Percentiles rank a stretch among this genome's conserved stretches.
Conservation (phyloP, 2,888 invertebrate species). For the Chouioia cunea region DNA sequence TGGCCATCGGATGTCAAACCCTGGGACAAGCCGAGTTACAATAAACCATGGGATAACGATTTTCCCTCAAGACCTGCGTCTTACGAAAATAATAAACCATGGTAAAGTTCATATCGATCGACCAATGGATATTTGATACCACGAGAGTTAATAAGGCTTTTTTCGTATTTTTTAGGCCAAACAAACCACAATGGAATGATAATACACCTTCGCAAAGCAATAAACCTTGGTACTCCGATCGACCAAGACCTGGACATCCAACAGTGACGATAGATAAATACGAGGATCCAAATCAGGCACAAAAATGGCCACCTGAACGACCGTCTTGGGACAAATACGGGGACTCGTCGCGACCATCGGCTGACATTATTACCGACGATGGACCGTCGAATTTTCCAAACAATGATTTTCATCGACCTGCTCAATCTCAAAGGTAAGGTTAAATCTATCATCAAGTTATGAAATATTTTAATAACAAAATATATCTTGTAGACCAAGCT, state of each 20-base stretch:
- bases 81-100: constrained; percentile 61
- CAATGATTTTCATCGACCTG: constrained; percentile 58
- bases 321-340: constrained; percentile 67
- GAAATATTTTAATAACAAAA: not conserved
- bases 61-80: constrained; percentile 56
- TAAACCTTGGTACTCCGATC: constrained; percentile 54
- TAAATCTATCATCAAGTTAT: too few species aligned
- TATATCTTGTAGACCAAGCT: constrained; percentile 41
- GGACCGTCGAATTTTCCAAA: constrained; percentile 71
- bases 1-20: constrained; percentile 65
- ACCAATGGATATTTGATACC: too few species aligned
- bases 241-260: constrained; percentile 47
- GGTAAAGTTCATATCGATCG: constrained; percentile 48
- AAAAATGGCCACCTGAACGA: constrained; percentile 67
- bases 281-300: constrained; percentile 57
- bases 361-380: constrained; percentile 73
- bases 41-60: constrained; percentile 62
- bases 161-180: constrained; percentile 54
- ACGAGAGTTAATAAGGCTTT: too few species aligned
- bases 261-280: constrained; percentile 53
- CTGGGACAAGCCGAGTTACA: constrained; percentile 62
- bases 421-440: too few species aligned
- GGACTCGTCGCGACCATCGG: constrained; percentile 60
- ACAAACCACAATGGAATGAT: constrained; percentile 61
- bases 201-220: constrained; percentile 43